Conservation (phyloP, 2,113 vertebrate species). For the Oceanites oceanicus region DNA sequence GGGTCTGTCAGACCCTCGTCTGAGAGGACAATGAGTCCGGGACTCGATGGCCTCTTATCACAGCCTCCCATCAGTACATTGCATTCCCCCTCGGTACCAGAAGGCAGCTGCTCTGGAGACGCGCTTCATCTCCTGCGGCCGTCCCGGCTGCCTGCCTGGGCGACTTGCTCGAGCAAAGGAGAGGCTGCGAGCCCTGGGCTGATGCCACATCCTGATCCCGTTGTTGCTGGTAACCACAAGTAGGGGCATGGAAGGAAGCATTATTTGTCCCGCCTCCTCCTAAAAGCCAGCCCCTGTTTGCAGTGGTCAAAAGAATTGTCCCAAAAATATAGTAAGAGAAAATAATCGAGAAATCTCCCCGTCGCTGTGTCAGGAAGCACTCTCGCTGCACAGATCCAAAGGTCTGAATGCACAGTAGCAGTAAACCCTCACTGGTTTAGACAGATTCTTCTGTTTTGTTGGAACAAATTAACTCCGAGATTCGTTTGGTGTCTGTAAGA, state of each 20-base stretch:
- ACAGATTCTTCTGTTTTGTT: conserved; percentile 12
- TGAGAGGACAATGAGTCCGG: conserved; percentile 39
- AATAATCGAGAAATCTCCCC: background rate
- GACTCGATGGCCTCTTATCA: conserved; percentile 57
- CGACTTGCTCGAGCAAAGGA: background rate
- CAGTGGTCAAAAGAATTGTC: background rate
- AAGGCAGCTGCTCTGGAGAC: conserved; percentile 54
- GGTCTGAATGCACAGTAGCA: conserved; percentile 35
- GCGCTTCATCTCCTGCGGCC: background rate
- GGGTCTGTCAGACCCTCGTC: conserved; percentile 36
- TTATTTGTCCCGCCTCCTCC: background rate
- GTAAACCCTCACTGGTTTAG: conserved; percentile 5
- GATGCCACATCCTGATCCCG: background rate
- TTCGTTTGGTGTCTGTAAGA: background rate
- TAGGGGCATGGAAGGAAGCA: background rate
- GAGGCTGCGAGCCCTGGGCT: background rate
- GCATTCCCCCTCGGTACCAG: conserved; percentile 41
- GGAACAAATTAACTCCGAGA: conserved; percentile 35
- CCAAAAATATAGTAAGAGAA: background rate
- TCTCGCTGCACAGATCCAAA: background rate
- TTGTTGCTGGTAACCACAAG: background rate
- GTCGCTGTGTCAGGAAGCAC: background rate
- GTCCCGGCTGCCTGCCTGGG: background rate
- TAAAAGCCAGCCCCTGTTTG: background rate
- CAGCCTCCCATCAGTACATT: conserved; percentile 58